A percentile compares a stretch with the other conserved stretches of the same genome.
These are phyloP conservation scores for Poecile montanus DNA, from an alignment of 2,797 vertebrate genomes.

Conservation along the genomic window DNA sequence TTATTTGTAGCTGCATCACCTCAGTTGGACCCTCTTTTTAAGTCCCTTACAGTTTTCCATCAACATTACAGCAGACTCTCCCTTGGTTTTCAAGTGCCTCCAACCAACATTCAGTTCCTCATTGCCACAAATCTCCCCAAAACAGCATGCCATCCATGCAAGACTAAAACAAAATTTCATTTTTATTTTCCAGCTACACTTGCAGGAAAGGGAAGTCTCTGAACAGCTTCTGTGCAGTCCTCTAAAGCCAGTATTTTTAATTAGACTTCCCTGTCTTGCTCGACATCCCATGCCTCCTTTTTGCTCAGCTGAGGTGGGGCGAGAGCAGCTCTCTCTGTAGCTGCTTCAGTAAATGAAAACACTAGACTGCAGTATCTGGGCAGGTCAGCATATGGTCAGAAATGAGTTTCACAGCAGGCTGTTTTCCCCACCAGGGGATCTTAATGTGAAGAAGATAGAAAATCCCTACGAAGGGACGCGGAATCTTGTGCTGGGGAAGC, in stretches of 20 bases:
- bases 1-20: not conserved
- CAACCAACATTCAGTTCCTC: not conserved
- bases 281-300: not conserved
- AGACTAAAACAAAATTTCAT: not conserved
- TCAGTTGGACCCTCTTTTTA: not conserved
- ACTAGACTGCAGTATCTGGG: constrained; percentile 6
- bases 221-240: not conserved
- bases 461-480: not conserved
- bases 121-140: not conserved
- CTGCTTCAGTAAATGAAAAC: not conserved
- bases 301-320: not conserved
- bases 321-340: not conserved
- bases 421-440: constrained; percentile 8
- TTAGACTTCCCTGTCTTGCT: not conserved
- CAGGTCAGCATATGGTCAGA: constrained; percentile 43
- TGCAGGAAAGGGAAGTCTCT: not conserved
- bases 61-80: not conserved
- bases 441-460: constrained; percentile 46
- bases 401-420: constrained; percentile 61
- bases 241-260: not conserved
- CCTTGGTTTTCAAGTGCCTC: not conserved
- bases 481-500: not conserved
- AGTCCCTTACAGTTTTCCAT: not conserved
- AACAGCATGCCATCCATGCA: not conserved
- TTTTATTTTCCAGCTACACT: not conserved